Base-by-base conservation (phyloP, 2,113 vertebrate species). In the Numida meleagris region DNA sequence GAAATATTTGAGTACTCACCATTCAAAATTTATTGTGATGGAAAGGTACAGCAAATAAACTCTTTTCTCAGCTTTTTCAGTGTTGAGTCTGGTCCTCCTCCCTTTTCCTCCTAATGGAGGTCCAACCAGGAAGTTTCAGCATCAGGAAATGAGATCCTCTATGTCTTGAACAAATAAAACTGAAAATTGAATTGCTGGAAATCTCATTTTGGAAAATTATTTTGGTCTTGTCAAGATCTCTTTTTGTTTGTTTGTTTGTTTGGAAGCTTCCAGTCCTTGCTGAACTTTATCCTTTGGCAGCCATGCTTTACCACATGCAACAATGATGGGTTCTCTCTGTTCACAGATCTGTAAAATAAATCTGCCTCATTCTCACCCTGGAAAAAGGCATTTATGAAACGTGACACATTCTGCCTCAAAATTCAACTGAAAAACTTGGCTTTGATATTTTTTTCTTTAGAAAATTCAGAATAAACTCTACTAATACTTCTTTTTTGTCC, bases 401-500 rank as follows among this genome's bases (percentile, higher is more conserved):
- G 18, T 6, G 5, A 14, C 13, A 76, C 9, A 21, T 77, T 77
- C 34, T 65, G 24, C 5, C 34, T 66, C 7, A 57, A n/a, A 74
- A 66, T 38, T 46, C 12, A 84, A 62, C 53, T 2, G 4, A 0
- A 63, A 86, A 59, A 65, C 23, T 53, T 53, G 0, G 1, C 21
- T 27, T 20, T 24, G 31, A 34, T 3, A 25, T 31, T 36, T 43
- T 31, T 62, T 43, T 34, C 14, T 18, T 59, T 46, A 33, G 33
- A 78, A 89, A 93, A 36, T 33, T 61, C 33, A 7, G 4, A 12
- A 27, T 24, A 23, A 86, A 48, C 2, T 55, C 34, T 48, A 33
- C 14, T 16, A 19, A 6, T 34, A 6, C 0, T 0, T 18, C 9
- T 8, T 72, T 53, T 55, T 61, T 53, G 5, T 50, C 21, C 29